Conservation (phyloP, 2,797 vertebrate species). For the Synaphobranchus kaupii region DNA sequence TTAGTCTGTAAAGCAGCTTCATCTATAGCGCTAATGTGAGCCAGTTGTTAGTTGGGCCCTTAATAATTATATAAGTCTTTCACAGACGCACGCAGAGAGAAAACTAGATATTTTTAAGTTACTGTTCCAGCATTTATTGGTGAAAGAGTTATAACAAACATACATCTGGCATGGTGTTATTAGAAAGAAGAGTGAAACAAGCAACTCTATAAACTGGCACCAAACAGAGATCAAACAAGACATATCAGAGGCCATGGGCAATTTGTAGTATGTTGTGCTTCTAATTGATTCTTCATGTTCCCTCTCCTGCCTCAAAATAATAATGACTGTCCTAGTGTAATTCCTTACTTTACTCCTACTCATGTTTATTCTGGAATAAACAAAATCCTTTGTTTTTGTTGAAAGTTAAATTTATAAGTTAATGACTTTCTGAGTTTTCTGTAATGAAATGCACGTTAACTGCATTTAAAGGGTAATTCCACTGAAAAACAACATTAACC, state of each 20-base stretch:
- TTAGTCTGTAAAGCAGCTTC: too few relatives aligned
- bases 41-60: too few relatives aligned
- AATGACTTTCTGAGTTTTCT: not conserved
- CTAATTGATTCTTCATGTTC: conserved; percentile 39
- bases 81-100: conserved; percentile 17
- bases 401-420: not conserved
- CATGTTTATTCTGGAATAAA: not conserved
- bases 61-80: too few relatives aligned
- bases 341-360: not conserved
- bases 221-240: conserved; percentile 76
- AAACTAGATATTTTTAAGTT: conserved; percentile 39
- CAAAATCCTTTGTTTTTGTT: not conserved
- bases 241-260: conserved; percentile 69
- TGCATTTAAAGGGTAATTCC: not conserved
- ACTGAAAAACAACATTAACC: too few relatives aligned
- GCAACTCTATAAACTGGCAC: conserved; percentile 69
- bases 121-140: conserved; percentile 55
- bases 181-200: conserved; percentile 68
- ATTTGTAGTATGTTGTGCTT: conserved; percentile 46
- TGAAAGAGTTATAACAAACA: conserved; percentile 60
- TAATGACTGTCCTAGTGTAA: not conserved
- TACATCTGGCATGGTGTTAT: conserved; percentile 77
- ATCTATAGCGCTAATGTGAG: too few relatives aligned
- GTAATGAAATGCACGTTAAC: not conserved
- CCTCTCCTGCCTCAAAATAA: conserved; percentile 20